Evolutionary conservation across 2,888 invertebrate species (phyloP).

Genomic region (Temnothorax unifasciatus): DNA sequence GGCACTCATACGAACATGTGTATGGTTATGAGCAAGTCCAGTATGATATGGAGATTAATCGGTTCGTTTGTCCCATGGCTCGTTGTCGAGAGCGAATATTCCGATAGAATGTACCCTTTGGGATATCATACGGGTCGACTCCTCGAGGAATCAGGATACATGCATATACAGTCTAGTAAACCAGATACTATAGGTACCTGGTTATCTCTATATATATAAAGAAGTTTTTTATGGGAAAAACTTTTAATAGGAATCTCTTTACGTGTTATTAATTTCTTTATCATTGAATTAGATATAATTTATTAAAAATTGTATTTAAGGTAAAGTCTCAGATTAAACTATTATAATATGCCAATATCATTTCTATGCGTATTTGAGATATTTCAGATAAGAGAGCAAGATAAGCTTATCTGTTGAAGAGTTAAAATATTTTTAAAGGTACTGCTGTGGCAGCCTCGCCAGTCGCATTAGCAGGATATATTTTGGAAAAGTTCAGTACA

Average conservation of each 20-base stretch:
- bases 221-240: background rate
- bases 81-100: constrained; percentile 87
- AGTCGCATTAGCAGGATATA: constrained; percentile 94
- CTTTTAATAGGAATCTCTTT: background rate
- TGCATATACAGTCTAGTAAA: constrained; percentile 95
- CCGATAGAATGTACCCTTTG: constrained; percentile 87
- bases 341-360: background rate
- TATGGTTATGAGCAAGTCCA: constrained; percentile 77
- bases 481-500: constrained; percentile 95
- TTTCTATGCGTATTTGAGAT: background rate
- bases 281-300: background rate
- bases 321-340: background rate
- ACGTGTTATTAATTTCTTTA: background rate
- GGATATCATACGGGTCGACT: constrained; percentile 78
- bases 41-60: constrained; percentile 84
- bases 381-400: background rate
- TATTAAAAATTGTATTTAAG: background rate
- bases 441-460: constrained; percentile 92
- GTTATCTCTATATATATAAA: background rate
- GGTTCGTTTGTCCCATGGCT: constrained; percentile 88
- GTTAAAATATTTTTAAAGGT: constrained; percentile 86
- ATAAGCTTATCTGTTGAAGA: background rate
- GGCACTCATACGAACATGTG: constrained; percentile 91
- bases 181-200: constrained; percentile 93
- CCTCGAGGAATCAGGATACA: constrained; percentile 88